Evolutionary conservation across 1,140 invertebrate species (phyloP).

Genomic region (Rhagoletis pomonella): DNA sequence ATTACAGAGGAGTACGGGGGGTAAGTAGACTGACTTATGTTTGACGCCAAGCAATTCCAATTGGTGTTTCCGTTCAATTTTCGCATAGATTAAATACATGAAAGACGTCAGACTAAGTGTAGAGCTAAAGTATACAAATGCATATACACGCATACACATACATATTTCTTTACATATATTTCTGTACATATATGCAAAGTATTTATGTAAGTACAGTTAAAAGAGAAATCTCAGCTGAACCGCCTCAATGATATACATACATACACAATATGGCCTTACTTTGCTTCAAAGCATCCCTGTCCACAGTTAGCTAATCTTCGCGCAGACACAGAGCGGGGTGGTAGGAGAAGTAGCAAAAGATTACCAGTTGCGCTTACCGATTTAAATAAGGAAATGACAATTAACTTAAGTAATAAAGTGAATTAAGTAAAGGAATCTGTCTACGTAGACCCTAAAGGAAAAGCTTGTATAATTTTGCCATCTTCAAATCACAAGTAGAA

Average conservation of each 20-base stretch:
- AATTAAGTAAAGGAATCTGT: conserved; percentile 36
- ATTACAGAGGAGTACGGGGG: neutral
- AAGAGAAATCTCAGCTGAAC: neutral
- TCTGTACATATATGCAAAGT: neutral
- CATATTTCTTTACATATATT: too few relatives aligned
- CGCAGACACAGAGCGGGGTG: neutral
- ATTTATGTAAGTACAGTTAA: neutral
- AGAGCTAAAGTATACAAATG: neutral
- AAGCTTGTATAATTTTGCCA: too few relatives aligned
- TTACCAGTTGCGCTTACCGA: neutral
- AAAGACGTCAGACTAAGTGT: neutral
- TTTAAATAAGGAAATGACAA: conserved; percentile 42
- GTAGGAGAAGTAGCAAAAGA: too few relatives aligned
- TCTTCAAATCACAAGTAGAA: too few relatives aligned
- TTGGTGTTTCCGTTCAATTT: conserved; percentile 47
- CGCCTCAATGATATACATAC: neutral
- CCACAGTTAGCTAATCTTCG: neutral
- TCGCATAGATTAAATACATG: neutral
- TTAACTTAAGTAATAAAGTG: conserved; percentile 48
- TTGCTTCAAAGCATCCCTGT: neutral
- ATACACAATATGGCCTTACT: neutral
- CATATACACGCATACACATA: neutral
- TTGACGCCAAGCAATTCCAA: conserved; percentile 18
- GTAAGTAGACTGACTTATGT: neutral
- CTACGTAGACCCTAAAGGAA: neutral